Evolutionary conservation across 2,113 vertebrate species (phyloP), one percentile per base, ranked within the genome.

Genomic region (Barbus barbus): DNA sequence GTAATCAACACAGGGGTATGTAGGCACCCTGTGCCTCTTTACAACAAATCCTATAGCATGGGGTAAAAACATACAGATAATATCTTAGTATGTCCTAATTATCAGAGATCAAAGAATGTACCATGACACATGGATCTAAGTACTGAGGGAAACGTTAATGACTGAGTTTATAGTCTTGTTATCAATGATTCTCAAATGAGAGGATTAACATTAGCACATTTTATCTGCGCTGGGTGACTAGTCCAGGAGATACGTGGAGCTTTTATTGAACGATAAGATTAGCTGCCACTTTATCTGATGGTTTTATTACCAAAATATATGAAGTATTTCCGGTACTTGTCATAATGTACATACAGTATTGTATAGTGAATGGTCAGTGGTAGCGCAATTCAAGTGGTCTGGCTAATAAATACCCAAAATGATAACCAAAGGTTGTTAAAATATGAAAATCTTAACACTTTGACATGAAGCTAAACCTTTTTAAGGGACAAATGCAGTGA

Each of bases 111-210:
- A 79, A 33, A 44, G 7, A 11, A 31, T 74, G 53, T 33, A 61
- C 26, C 36, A 13, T 80, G 77, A 14, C 16, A 71, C 41, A 33
- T 5, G 1, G 24, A 8, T 26, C n/a, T 44, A 28, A 67, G 4
- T 71, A 9, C 13, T 26, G 20, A 78, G 22, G 36, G 16, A 60
- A n/a, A 73, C 4, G 5, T 58, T 26, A 22, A 22, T 60, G 8
- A 24, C 2, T 75, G 5, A 56, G 38, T 71, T 84, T 84, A 79
- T 60, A 65, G 24, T 44, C 24, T 24, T 60, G 33, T 78, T 84
- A 78, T 84, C 83, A 78, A 69, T 71, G 1, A 4, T 22, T 44
- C 58, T 28, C 31, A 78, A 28, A 44, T 26, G 20, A 74, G 24
- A 22, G 53, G 22, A 24, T 24, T 24, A 11, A 46, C 31, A 78